Conservation (phyloP, 2,113 vertebrate genomes). For the Serilophus lunatus region DNA sequence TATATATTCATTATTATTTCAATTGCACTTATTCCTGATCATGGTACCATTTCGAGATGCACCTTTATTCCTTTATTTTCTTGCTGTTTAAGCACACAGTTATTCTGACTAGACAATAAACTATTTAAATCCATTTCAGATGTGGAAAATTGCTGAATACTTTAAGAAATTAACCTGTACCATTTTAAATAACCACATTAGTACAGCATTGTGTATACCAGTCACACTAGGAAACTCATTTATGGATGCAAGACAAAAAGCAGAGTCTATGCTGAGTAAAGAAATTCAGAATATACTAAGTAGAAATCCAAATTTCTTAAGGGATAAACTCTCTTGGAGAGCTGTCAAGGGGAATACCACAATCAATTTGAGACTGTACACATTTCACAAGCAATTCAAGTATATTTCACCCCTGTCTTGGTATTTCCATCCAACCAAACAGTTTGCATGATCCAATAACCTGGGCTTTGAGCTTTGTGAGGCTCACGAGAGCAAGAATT, state of each 20-base stretch:
- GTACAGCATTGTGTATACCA: background rate
- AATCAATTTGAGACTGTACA: background rate
- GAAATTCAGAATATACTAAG: background rate
- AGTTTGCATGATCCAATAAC: background rate
- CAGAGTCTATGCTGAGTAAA: background rate
- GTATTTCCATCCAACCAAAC: background rate
- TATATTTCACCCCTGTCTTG: background rate
- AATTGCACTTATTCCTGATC: background rate
- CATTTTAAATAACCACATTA: background rate
- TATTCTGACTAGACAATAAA: background rate
- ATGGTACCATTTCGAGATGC: background rate
- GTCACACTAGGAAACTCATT: background rate
- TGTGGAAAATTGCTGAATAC: background rate
- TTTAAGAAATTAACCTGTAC: background rate
- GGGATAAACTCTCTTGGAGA: background rate
- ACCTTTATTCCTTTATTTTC: background rate
- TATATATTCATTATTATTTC: rapidly evolving
- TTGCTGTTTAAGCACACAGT: background rate
- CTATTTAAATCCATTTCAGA: background rate
- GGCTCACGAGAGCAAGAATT: background rate
- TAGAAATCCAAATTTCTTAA: background rate
- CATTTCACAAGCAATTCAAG: background rate
- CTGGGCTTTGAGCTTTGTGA: background rate
- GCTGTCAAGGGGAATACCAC: background rate
- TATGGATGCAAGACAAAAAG: background rate